Conservation (phyloP, 2,113 vertebrate species). For the Reinhardtius hippoglossoides region DNA sequence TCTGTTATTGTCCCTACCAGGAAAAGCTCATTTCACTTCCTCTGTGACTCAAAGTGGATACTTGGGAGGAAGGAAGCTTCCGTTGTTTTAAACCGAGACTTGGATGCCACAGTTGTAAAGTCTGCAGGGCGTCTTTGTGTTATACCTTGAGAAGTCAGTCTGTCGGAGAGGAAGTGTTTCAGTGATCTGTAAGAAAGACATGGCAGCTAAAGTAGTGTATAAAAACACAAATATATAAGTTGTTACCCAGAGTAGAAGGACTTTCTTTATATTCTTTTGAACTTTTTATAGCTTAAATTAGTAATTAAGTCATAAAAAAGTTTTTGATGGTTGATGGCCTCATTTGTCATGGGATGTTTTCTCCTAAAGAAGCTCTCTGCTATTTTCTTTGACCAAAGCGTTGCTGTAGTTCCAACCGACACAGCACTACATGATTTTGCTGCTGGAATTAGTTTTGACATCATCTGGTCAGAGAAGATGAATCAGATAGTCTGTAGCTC, state of each 20-base stretch:
- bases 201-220: not conserved
- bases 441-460: not conserved
- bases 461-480: not conserved
- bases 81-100: not conserved
- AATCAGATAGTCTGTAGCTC: no score
- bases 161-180: no score
- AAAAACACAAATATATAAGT: not conserved
- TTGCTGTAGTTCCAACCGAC: no score
- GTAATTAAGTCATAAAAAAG: not conserved
- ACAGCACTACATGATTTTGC: not conserved
- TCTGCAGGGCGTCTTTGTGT: not conserved
- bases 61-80: not conserved
- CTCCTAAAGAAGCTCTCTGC: no score
- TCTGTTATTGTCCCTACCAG: not conserved
- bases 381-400: no score
- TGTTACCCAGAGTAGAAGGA: no score
- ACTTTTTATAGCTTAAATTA: not conserved
- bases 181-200: no score
- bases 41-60: constrained; percentile 23
- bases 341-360: no score
- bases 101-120: not conserved
- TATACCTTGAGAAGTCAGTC: not conserved
- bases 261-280: not conserved
- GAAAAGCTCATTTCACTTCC: constrained; percentile 51
- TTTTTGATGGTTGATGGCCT: no score